These are phyloP conservation scores for Eumeta japonica DNA, from an alignment of 1,140 invertebrate species.

Conservation along the genomic window DNA sequence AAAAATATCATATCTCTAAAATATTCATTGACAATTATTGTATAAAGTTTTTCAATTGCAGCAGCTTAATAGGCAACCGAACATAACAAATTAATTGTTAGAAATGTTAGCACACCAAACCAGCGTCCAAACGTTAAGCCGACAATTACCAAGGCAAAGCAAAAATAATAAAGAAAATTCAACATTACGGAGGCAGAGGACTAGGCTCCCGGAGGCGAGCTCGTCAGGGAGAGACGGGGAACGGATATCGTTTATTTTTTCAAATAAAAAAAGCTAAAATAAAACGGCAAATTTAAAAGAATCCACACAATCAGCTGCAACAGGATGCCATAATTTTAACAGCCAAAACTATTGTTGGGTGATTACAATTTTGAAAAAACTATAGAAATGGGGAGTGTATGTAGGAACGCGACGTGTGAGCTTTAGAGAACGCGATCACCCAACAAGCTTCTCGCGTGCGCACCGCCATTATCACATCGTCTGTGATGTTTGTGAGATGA, in stretches of 20 bases:
- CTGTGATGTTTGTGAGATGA: no score
- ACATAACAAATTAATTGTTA: slow-evolving; percentile 37
- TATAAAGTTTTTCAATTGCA: no score
- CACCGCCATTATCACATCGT: no score
- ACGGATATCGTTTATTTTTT: slow-evolving; percentile 20
- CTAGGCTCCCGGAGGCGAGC: slow-evolving; percentile 47
- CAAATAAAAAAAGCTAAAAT: slow-evolving; percentile 35
- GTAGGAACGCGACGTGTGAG: slow-evolving; percentile 28
- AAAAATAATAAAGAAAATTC: slow-evolving; percentile 24
- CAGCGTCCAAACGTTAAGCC: slow-evolving; percentile 50
- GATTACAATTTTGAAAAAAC: slow-evolving; percentile 30
- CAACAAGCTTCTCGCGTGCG: no score
- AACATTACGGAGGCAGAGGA: slow-evolving; percentile 56
- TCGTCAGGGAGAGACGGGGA: slow-evolving; percentile 18
- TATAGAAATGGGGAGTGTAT: slow-evolving; percentile 20
- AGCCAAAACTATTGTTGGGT: slow-evolving; percentile 45
- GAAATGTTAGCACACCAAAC: slow-evolving; percentile 53
- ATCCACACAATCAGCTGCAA: slow-evolving; percentile 51
- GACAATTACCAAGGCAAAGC: slow-evolving; percentile 55
- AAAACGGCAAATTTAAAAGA: slow-evolving; percentile 38
- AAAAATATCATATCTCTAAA: no score
- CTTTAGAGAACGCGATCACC: slow-evolving; percentile 44
- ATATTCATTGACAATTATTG: no score
- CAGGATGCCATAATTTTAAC: slow-evolving; percentile 41
- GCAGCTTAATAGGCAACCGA: slow-evolving; percentile 34